A percentile compares a stretch with the other conserved stretches of the same genome.
phyloP scores from a whole-genome alignment of 2,888 invertebrate species.

The Drosophila fulvimacula region DNA sequence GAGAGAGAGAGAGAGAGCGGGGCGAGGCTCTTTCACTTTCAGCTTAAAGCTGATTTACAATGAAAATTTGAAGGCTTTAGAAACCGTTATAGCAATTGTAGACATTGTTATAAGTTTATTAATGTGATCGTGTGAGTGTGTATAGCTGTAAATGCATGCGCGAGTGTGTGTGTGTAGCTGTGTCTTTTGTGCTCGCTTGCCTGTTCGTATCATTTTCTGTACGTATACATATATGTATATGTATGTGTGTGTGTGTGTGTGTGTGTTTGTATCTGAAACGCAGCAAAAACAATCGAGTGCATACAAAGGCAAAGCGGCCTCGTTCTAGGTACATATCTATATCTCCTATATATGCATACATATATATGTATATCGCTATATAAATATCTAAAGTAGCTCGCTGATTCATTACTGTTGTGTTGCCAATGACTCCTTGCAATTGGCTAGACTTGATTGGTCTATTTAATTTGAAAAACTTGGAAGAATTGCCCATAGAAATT shows the following conservation, averaged over 20 bases:
- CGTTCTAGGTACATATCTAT: conserved; percentile 11
- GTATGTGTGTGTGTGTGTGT: background rate
- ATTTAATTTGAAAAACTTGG: background rate
- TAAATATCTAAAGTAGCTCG: background rate
- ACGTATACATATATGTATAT: background rate
- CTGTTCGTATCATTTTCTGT: background rate
- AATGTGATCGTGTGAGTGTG: background rate
- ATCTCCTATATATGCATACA: background rate
- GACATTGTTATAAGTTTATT: background rate
- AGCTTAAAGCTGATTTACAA: conserved; percentile 21
- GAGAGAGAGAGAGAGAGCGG: background rate
- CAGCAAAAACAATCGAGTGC: conserved; percentile 16
- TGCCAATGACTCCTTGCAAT: conserved; percentile 6
- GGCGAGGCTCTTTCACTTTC: conserved; percentile 52
- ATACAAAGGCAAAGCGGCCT: conserved; percentile 18
- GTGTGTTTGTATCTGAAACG: background rate
- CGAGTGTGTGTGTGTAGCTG: background rate
- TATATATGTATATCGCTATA: background rate
- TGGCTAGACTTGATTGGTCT: background rate
- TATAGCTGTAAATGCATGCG: too few relatives aligned
- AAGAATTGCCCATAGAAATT: background rate
- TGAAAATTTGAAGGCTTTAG: conserved; percentile 19
- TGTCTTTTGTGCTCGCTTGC: background rate
- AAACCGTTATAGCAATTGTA: conserved; percentile 13
- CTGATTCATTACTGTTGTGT: conserved; percentile 2